phyloP scores from a whole-genome alignment of 2,888 invertebrate genomes.

The Nebria brevicollis region DNA sequence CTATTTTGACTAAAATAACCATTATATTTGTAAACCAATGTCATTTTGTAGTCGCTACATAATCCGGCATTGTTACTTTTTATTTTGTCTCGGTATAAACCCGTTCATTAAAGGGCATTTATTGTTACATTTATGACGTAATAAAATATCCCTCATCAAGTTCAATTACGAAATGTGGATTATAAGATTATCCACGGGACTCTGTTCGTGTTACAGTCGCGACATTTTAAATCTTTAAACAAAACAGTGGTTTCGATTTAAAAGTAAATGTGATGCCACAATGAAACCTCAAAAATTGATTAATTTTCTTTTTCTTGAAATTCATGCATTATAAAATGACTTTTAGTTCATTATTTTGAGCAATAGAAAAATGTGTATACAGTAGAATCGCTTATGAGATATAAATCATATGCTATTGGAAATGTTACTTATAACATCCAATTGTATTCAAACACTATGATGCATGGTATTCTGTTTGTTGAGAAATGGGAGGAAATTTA shows the following conservation, averaged over 20 bases:
- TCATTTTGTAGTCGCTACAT: too few species aligned
- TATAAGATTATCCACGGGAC: slow-evolving; percentile 38
- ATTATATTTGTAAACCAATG: too few species aligned
- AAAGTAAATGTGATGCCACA: too few species aligned
- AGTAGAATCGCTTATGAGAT: too few species aligned
- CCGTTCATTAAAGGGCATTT: slow-evolving; percentile 41
- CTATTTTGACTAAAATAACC: too few species aligned
- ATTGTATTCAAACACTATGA: slow-evolving; percentile 2
- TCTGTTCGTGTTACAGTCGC: slow-evolving; percentile 22
- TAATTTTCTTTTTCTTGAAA: too few species aligned
- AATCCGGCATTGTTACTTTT: slow-evolving; percentile 21
- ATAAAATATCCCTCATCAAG: slow-evolving; percentile 47
- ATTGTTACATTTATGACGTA: slow-evolving; percentile 46
- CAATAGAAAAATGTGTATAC: too few species aligned
- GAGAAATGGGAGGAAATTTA: not conserved
- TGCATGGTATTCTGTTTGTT: slow-evolving; percentile 6
- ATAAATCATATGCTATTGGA: not conserved
- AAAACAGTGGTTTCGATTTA: slow-evolving; percentile 8
- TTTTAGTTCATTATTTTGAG: too few species aligned
- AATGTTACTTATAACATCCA: not conserved
- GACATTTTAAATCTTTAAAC: not conserved
- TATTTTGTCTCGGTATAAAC: slow-evolving; percentile 39
- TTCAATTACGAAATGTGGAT: slow-evolving; percentile 44
- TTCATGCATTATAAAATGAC: too few species aligned
- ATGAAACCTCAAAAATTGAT: too few species aligned